Evolutionary conservation across 2,113 vertebrate genomes (phyloP), one percentile per base, ranked within the genome.

Genomic region (Trematomus loennbergii): DNA sequence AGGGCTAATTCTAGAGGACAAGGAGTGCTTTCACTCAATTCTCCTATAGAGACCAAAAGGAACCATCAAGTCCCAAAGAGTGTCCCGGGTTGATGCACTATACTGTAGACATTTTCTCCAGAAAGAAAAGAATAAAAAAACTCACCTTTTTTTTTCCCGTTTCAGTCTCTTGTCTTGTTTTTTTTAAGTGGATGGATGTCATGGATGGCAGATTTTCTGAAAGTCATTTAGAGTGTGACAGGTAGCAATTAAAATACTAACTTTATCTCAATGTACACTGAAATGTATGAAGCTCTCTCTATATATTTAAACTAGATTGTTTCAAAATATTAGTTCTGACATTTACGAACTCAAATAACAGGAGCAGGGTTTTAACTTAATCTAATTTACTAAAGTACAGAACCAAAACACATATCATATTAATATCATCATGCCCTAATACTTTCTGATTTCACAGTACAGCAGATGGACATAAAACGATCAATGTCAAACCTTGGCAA

Each of bases 11-110:
- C 73, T 40, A 45, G 60, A 77, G 40, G 62, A 80, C 25, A 70
- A 75, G 61, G 29, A 29, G 52, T 52, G 69, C 80, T 82, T 87
- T 81, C 55, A 29, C 45, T 81, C 76, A 78, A 43, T 75, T 74
- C 45, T 75, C 40, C 49, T 43, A 4, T 70, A 4, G 67, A 64
- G 67, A 70, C 65, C 45, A 72, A 54, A 59, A 68, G 13, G 18
- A 75, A 52, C 33, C 20, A 33, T 43, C 25, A 49, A 20, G 53
- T 54, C 33, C 17, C 15, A 68, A 79, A 59, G 45, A 79, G 52
- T 36, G 45, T 33, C 46, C 4, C 8, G 20, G 20, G 16, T 18
- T 45, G 36, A 52, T 55, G 48, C 20, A 61, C 36, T 29, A 60
- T 45, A 63, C 58, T 60, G 11, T 0, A 53, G 50, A 65, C 62